These are phyloP conservation scores for Aegotheles bennettii DNA, from an alignment of 2,113 vertebrate species.

Conservation along the genomic window DNA sequence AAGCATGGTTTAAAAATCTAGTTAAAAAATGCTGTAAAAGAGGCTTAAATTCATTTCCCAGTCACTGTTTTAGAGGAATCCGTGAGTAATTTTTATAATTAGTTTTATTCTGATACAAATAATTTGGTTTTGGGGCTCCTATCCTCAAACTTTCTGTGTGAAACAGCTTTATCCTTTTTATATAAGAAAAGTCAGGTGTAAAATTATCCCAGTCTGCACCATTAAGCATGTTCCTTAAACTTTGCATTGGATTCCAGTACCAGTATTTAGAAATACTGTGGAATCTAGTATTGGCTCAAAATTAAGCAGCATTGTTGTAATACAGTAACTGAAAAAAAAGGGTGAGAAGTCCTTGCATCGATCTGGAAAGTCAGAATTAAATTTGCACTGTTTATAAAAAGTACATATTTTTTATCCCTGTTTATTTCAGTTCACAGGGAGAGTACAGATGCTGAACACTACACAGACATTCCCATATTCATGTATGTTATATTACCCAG, in stretches of 20 bases:
- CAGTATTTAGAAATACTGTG: neutral
- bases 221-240: neutral
- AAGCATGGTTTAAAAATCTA: neutral
- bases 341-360: neutral
- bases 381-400: neutral
- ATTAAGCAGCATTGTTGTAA: neutral
- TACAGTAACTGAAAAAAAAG: neutral
- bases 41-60: neutral
- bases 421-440: neutral
- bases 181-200: neutral
- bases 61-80: neutral
- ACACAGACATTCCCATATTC: neutral
- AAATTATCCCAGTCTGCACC: neutral
- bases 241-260: neutral
- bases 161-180: neutral
- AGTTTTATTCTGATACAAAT: neutral
- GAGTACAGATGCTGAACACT: neutral
- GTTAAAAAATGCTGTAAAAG: neutral
- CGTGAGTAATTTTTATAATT: neutral
- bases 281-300: neutral
- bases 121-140: neutral
- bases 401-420: accelerated
- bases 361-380: neutral
- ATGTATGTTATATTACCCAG: neutral
- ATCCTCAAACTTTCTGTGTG: neutral